phyloP scores from a whole-genome alignment of 2,888 invertebrate genomes.

The Nymphalis urticae region DNA sequence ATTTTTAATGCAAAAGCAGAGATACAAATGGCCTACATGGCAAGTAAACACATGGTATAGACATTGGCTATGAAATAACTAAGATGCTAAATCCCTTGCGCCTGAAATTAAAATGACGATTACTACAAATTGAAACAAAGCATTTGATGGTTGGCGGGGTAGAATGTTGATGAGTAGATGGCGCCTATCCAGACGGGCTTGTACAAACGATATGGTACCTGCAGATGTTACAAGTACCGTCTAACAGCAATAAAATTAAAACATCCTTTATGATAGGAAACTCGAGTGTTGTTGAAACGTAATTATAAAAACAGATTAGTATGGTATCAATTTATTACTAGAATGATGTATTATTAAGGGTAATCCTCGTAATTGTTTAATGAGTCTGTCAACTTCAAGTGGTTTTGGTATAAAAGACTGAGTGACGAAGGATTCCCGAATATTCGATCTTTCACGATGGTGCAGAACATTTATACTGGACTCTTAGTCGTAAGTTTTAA shows the following conservation, averaged over 20 bases:
- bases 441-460: background rate
- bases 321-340: background rate
- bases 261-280: background rate
- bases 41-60: too few species aligned
- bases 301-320: background rate
- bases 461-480: background rate
- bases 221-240: too few species aligned
- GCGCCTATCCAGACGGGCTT: too few species aligned
- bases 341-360: background rate
- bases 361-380: background rate
- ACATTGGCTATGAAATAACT: too few species aligned
- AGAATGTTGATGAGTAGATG: background rate
- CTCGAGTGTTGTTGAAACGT: background rate
- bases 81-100: too few species aligned
- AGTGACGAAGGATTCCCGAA: background rate
- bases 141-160: too few species aligned
- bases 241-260: too few species aligned
- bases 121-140: too few species aligned
- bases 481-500: background rate
- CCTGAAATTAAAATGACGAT: too few species aligned
- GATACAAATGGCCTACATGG: too few species aligned
- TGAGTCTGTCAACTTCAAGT: background rate
- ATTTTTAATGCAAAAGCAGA: too few species aligned
- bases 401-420: background rate
- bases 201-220: too few species aligned